Conservation (phyloP, 2,113 vertebrate species). For the Cheilinus undulatus region DNA sequence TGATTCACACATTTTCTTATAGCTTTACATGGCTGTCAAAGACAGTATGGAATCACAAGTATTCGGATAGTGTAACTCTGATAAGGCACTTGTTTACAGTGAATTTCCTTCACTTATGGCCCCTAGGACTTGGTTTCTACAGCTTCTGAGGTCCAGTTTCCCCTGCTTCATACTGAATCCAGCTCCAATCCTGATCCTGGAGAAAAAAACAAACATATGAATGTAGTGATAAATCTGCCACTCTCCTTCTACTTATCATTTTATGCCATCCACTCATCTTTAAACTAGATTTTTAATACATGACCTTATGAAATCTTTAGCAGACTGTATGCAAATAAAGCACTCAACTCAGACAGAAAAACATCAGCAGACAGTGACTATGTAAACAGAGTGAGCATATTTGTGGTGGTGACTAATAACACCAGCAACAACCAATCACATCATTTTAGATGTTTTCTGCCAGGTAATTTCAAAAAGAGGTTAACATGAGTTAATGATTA, state of each 20-base stretch:
- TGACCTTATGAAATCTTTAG: neutral
- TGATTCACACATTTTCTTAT: too few relatives aligned
- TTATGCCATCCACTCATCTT: neutral
- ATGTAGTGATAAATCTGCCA: neutral
- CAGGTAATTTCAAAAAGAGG: too few relatives aligned
- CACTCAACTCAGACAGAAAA: too few relatives aligned
- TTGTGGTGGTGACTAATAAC: too few relatives aligned
- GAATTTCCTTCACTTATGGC: neutral
- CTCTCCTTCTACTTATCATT: neutral
- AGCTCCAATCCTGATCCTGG: constrained; percentile 94
- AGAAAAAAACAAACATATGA: constrained; percentile 45
- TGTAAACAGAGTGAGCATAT: neutral
- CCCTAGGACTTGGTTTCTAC: constrained; percentile 45
- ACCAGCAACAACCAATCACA: neutral
- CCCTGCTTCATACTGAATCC: constrained; percentile 84
- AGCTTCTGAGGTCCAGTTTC: constrained; percentile 52
- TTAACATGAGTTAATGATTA: too few relatives aligned
- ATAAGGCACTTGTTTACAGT: constrained; percentile 40
- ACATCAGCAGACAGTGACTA: neutral
- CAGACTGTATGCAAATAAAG: too few relatives aligned
- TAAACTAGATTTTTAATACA: neutral
- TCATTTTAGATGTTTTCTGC: neutral
- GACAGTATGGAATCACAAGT: constrained; percentile 29
- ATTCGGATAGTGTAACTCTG: constrained; percentile 33
- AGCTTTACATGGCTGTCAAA: constrained; percentile 28